A percentile compares a stretch with the other conserved stretches of the same genome.
Conservation (phyloP, 2,797 vertebrate species). For the Cephalopachus bancanus region DNA sequence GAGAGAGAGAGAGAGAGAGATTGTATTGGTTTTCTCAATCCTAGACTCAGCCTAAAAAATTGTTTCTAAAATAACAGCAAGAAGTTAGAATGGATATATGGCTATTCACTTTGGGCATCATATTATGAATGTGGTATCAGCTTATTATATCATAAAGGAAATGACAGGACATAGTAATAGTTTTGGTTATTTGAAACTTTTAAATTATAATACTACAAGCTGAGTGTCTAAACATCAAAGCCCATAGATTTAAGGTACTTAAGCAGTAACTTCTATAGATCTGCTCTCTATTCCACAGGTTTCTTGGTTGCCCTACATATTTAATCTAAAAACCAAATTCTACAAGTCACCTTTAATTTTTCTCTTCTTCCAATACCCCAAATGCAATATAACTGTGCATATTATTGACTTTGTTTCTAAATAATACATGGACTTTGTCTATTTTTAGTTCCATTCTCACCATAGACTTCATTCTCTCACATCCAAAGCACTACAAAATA, state of each 20-base stretch:
- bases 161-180: not conserved
- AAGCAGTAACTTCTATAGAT: not conserved
- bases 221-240: not conserved
- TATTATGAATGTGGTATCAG: not conserved
- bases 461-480: not conserved
- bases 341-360: not conserved
- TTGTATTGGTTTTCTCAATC: not conserved
- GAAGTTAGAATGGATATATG: too few relatives aligned
- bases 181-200: not conserved
- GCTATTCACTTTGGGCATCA: not conserved
- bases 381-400: not conserved
- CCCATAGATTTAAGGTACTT: not conserved
- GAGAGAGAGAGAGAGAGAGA: too few relatives aligned
- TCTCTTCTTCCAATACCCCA: not conserved
- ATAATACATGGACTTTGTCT: not conserved
- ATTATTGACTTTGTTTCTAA: not conserved
- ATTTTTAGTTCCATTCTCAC: not conserved
- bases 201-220: not conserved
- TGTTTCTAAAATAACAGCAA: not conserved
- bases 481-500: not conserved
- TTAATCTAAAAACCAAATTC: not conserved
- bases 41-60: not conserved
- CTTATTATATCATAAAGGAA: not conserved
- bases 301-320: not conserved
- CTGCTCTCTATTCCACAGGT: not conserved